Evolutionary conservation across 2,113 vertebrate species (phyloP).

Genomic region (Stigmatopora argus): DNA sequence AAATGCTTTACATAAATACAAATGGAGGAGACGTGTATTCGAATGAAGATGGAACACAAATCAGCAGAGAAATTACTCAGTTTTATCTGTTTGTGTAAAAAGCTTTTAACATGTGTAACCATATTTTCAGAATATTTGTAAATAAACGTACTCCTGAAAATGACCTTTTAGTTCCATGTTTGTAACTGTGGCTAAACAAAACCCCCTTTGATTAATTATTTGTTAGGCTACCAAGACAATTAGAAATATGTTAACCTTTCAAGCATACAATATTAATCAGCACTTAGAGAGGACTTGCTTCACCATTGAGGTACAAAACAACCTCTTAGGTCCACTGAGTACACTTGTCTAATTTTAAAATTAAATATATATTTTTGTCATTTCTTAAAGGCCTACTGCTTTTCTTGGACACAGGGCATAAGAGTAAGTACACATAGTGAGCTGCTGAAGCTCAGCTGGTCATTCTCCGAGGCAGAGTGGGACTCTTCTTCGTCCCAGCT

Average conservation of each 20-base stretch:
- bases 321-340: constrained; percentile 9
- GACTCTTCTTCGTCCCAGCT: constrained; percentile 53
- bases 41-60: not conserved
- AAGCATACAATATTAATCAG: constrained; percentile 68
- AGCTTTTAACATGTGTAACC: constrained; percentile 9
- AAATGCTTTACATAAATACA: not conserved
- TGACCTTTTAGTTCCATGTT: constrained; percentile 52
- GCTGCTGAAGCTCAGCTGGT: constrained; percentile 65
- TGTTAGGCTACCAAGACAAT: constrained; percentile 53
- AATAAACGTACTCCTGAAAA: not conserved
- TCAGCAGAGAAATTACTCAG: not conserved
- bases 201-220: constrained; percentile 64
- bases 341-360: not conserved
- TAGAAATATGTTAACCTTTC: constrained; percentile 65
- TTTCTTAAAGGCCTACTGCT: constrained; percentile 30
- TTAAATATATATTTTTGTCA: not conserved
- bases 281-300: constrained; percentile 56
- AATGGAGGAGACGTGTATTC: too few species aligned
- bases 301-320: constrained; percentile 11
- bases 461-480: constrained; percentile 58
- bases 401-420: constrained; percentile 30
- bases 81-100: constrained; percentile 2
- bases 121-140: not conserved
- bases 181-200: constrained; percentile 62
- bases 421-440: constrained; percentile 36